A percentile compares a stretch with the other conserved stretches of the same genome.
Evolutionary conservation across 2,797 vertebrate species (phyloP).

Genomic region (Anguilla megastoma): DNA sequence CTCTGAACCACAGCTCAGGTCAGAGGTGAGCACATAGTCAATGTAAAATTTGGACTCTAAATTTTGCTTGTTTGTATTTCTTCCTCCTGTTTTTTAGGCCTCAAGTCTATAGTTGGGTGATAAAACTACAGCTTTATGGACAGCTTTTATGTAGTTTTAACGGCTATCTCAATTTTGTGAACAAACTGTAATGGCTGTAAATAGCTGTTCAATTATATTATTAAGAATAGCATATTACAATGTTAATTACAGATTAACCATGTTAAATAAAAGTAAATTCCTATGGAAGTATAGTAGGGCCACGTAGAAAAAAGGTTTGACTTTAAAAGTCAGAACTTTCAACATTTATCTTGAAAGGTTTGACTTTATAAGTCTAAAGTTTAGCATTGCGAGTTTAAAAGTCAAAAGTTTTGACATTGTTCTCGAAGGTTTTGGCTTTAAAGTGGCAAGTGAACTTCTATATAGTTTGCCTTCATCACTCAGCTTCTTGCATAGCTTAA

Average conservation of each 20-base stretch:
- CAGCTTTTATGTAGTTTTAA: not conserved
- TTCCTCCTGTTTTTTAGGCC: not conserved
- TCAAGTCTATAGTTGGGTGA: not conserved
- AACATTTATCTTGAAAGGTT: too few species aligned
- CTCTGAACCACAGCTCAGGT: not conserved
- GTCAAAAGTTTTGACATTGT: too few species aligned
- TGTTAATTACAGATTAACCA: not conserved
- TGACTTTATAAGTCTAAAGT: too few species aligned
- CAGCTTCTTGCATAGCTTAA: too few species aligned
- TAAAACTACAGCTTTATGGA: not conserved
- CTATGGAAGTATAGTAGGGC: too few species aligned
- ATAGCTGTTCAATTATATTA: not conserved
- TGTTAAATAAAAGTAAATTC: not conserved
- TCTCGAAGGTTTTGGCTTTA: too few species aligned
- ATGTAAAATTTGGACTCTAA: not conserved
- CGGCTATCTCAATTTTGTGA: not conserved
- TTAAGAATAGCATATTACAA: not conserved
- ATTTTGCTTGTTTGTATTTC: not conserved
- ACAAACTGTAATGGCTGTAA: not conserved
- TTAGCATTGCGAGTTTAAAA: too few species aligned
- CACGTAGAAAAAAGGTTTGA: too few species aligned
- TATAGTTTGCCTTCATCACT: too few species aligned
- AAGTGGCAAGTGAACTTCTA: too few species aligned
- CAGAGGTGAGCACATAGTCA: conserved; percentile 6
- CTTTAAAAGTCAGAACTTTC: too few species aligned